Evolutionary conservation across 1,140 invertebrate species (phyloP), one percentile per base, ranked within the genome.

Genomic region (Maconellicoccus hirsutus): DNA sequence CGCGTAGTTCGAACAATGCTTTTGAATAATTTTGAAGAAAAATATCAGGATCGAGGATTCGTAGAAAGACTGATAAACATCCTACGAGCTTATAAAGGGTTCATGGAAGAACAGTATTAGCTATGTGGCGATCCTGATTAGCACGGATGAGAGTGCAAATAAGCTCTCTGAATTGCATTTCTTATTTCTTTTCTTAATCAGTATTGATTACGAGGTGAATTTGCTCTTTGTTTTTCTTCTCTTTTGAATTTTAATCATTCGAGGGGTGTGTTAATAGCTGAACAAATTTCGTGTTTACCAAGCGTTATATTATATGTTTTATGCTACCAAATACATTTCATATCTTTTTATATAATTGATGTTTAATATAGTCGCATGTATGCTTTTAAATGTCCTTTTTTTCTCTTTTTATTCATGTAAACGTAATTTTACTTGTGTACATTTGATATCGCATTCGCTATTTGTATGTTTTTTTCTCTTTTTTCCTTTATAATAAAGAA

Each of bases 201-300:
- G 42, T 52, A 52, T 52, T 52, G 10, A 16, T 33, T 52, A 52
- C 42, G 42, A 52, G 42, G 3, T 52, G 4, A 8, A 38, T 52
- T 52, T 52, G 42, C 42, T 52, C 42, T 52, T 52, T 52, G n/a
- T 33, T 33, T 33, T 33, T 33, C 29, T 33, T 33, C 12, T 33
- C 29, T 33, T 33, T 33, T 3, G n/a, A n/a, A n/a, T n/a, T 33
- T 33, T 33, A 33, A 33, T 6, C 12, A 12, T 33, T 12, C 42
- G 42, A 52, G 42, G 42, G 42, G n/a, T 8, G 6, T 4, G 12
- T 52, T 52, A 52, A 8, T 52, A 52, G 42, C 42, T 52, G 42
- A 52, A 52, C 42, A 52, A 52, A 52, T 52, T 52, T 52, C 42
- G 42, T 52, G 42, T 52, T 52, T 52, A 52, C 42, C 42, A 52